Evolutionary conservation across 2,113 vertebrate genomes (phyloP), one percentile per base, ranked within the genome.

Genomic region (Lethenteron reissneri): DNA sequence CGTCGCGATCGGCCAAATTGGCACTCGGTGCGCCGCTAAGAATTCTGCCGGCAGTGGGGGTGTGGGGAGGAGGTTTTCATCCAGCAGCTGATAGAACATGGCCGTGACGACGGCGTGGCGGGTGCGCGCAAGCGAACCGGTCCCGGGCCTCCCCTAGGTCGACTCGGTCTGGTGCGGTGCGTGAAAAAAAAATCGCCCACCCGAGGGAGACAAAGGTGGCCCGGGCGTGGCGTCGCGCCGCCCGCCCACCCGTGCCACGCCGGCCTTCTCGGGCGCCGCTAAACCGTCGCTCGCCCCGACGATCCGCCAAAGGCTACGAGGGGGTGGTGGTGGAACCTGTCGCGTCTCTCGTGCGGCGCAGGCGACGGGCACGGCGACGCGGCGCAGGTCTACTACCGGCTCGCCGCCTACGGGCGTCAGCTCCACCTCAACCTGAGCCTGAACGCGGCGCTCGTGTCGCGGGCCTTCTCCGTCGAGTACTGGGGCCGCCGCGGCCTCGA

Each of bases 361-460:
- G 77, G 83, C 1, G 80, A 82, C 17, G 57, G 82, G 71, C 73
- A 79, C 59, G 79, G 84, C 2, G 79, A 79, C 68, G 74, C 78
- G 2, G 70, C 78, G 60, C 81, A 87, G 79, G 81, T 95, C 59
- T 97, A 89, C 83, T 99, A 99, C 80, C 89, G 88, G 77, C 85
- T 99, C 73, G 86, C 89, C 17, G 88, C 88, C 2, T 84, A 88
- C 25, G 83, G 76, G 73, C 84, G 87, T 75, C 88, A 86, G 78
- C 92, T 95, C 78, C 82, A 95, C 78, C 85, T 99, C 76, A 99
- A 96, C 83, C 81, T 97, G 72, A 99, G 90, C 0, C 83, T 85
- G 74, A 89, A 87, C 80, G 84, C 82, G 75, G 84, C 84, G 70
- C 85, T 96, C 75, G 84, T 99, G 76, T 87, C 90, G 0, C 84